Evolutionary conservation across 1,140 invertebrate species (phyloP), one percentile per base, ranked within the genome.

Genomic region (Achroia grisella): DNA sequence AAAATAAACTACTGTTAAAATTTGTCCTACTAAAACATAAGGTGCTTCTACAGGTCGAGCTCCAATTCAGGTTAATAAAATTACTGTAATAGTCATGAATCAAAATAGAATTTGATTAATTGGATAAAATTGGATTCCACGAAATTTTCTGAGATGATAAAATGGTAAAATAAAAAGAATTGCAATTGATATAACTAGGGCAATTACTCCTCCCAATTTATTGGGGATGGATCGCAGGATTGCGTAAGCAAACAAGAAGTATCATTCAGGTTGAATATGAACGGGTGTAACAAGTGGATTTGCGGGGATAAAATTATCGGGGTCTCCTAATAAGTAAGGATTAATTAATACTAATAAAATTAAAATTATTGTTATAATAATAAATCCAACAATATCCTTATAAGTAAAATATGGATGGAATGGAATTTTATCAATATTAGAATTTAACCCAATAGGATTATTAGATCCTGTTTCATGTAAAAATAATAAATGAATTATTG

Each of bases 221-320:
- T 91, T 92, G 43, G 90, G 90, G 59, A 93, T 91, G 48, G 90
- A 89, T 39, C 90, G 91, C 65, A 93, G 57, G 86, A 93, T 93
- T 14, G 91, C 89, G 73, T 93, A 93, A 14, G 90, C 90, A 88
- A 92, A 93, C 87, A 92, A 78, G 76, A 93, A 93, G 76, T 93
- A 93, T 89, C 90, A 93, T 88, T 93, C 91, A 47, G 91, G 91
- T 88, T 93, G 88, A 87, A 93, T 93, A 80, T 92, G 91, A 30
- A 87, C 60, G 1, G 91, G 91, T 0, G 91, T 93, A 12, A 90
- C 86, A 87, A 92, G 62, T n/a, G 89, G 87, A 53, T 92, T 91
- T 32, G 90, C 90, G 10, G 87, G 85, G n/a, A 83, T 89, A 86
- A 91, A 93, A 84, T 92, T 92, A 87, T 92, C 90, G n/a, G 88